Base-by-base conservation (phyloP, 2,888 invertebrate genomes). In the Philonicus albiceps region DNA sequence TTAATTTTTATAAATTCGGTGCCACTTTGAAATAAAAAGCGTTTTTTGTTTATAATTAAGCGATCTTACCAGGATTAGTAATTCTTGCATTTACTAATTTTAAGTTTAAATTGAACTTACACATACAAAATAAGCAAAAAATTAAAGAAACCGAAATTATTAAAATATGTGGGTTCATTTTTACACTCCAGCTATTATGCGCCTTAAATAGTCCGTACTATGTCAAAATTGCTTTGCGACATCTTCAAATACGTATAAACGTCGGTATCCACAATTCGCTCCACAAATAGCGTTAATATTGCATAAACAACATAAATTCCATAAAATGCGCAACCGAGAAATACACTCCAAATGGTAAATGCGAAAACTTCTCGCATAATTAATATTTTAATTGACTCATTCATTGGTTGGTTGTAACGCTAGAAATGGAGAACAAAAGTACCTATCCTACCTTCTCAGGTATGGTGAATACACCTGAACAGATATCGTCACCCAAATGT, bases 381-480 rank as follows among this genome's bases (percentile, higher is more conserved):
- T 78, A 78, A 78, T 78, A 78, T 27, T 78, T 78, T 78, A 78
- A 78, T 78, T 78, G 78, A 3, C 49, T 78, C 22, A 49, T 78
- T 78, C 27, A 78, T n/a, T 49, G 22, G 30, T 19, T 22, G 53
- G 53, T 19, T 22, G 53, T 19, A 55, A 5, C 19, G 16, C 22
- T 27, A 49, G 49, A 27, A 30, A 30, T 43, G 49, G 49, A 78
- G 76, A 37, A 16, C 43, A 27, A 78, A 49, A 49, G 49, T 27
- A 64, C 16, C 37, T 37, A 1, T 8, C 37, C 37, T 37, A 37
- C 37, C 40, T 13, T 43, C 19, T 27, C 64, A 11, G 64, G 8
- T 64, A 22, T 11, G 27, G 27, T 11, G 64, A 64, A 64, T 27
- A 64, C 64, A 19, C 64, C 64, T 64, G 64, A 64, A 22, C 27